Base-by-base conservation (phyloP, 2,888 invertebrate genomes). In the Andrena camellia region DNA sequence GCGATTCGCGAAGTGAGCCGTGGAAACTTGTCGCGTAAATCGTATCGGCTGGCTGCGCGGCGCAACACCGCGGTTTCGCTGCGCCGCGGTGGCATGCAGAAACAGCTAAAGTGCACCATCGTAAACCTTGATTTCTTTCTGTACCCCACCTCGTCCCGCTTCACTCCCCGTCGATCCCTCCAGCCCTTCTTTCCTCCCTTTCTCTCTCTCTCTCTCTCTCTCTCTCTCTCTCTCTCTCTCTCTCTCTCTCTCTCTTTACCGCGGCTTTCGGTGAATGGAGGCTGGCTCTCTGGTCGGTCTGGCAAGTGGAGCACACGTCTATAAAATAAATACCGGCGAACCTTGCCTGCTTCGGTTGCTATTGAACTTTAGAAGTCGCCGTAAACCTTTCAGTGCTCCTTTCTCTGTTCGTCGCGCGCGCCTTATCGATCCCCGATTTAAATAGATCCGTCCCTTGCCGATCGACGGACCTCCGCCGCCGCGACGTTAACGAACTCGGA, bases 291-390 rank as follows among this genome's bases (percentile, higher is more conserved):
- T 72, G 20, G 52, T 69, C 42, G 42, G 66, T 62, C 67, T 76
- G 76, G 81, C 89, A 90, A 90, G 86, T 89, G 88, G 87, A 90
- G 90, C 88, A 84, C 79, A 83, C 75, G 82, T 57, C 57, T 87
- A 88, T 87, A 90, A 89, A 89, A 89, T 88, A 88, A 90, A 88
- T 86, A 84, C 83, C 84, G 62, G 66, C 83, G 78, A 87, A 88
- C 84, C 87, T 81, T 75, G 82, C 78, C 62, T 52, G 76, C 83
- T 57, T 60, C 71, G 83, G 63, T 84, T 83, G 89, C 87, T 88
- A 89, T 90, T 90, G 90, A 90, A 90, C 89, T 90, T 88, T 89
- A 85, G 69, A 78, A 88, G 88, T 69, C 82, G 57, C 82, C 82
- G 50, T 88, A 88, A 87, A 87, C 82, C 82, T 87, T 86, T 84